Base-by-base conservation (phyloP, 1,140 invertebrate species). In the Drosophila sp. region DNA sequence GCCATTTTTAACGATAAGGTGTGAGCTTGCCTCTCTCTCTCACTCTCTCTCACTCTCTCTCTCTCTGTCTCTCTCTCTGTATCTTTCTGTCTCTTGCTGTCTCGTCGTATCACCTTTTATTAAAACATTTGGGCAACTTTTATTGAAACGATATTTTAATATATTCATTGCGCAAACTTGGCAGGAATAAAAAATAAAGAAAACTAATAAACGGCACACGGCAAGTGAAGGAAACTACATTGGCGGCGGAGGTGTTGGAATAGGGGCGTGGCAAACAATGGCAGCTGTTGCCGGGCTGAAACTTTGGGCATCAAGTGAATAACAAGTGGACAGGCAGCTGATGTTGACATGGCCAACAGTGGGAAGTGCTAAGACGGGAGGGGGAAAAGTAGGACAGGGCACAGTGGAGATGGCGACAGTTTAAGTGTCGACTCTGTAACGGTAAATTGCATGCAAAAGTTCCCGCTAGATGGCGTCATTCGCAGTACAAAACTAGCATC, bases 241-340 rank as follows among this genome's bases (percentile, higher is more conserved):
- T 18, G n/a, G 18, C 5, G n/a, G 36, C 8, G 27, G 36, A 7
- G 27, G 18, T 9, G 16, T 7, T 18, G 43, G 6, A 9, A 25
- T 29, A 16, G 29, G 41, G 53, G 53, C 57, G 46, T 56, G 65
- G 29, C 56, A 32, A 48, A 48, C 59, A 48, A 65, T 59, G 62
- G 76, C 82, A 87, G 72, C 83, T 89, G 82, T 54, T 65, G 63
- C 32, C 61, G 48, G 25, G 48, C 45, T 46, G 50, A 87, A 89
- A 87, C 66, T 89, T 87, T 64, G 72, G 64, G 76, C 83, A 89
- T 89, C 83, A 83, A 87, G 79, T 89, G 79, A 56, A 69, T 83
- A 87, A 80, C 79, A 83, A 87, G 69, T 89, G 83, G 79, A 74
- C 83, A 76, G 62, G 65, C 79, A 87, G 64, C 82, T 87, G 82